These are phyloP conservation scores for Diloba caeruleocephala DNA, from an alignment of 2,888 invertebrate genomes.

Conservation along the genomic window DNA sequence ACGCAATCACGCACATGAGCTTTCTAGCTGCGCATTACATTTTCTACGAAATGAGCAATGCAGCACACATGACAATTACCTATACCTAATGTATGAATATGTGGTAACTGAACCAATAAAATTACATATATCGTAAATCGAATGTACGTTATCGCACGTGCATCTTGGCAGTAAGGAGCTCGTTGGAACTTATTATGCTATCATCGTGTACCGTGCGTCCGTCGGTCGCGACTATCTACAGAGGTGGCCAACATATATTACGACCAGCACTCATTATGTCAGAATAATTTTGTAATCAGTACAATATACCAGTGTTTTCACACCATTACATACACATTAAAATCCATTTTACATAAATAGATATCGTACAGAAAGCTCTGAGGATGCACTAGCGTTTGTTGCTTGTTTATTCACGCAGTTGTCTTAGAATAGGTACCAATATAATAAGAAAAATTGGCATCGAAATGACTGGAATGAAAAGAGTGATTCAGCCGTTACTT, in stretches of 20 bases:
- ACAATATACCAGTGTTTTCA: constrained; percentile 22
- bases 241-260: constrained; percentile 76
- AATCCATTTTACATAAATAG: constrained; percentile 7
- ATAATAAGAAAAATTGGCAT: constrained; percentile 41
- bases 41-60: constrained; percentile 38
- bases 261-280: constrained; percentile 61
- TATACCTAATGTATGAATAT: constrained; percentile 18
- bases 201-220: constrained; percentile 70
- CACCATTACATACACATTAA: constrained; percentile 8
- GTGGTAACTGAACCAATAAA: constrained; percentile 49
- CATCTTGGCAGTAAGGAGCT: constrained; percentile 69
- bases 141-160: constrained; percentile 77
- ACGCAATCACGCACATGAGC: constrained; percentile 75
- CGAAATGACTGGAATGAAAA: constrained; percentile 43
- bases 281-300: constrained; percentile 56
- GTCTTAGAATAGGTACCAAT: neutral
- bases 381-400: neutral
- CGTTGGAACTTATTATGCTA: constrained; percentile 74
- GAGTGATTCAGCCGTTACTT: constrained; percentile 55
- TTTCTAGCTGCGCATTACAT: constrained; percentile 56
- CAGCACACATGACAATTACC: constrained; percentile 39
- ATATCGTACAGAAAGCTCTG: constrained; percentile 1
- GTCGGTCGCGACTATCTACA: constrained; percentile 61
- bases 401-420: constrained; percentile 10
- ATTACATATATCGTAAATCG: constrained; percentile 67